Evolutionary conservation across 1,140 invertebrate species (phyloP).

Genomic region (Lordiphosa stackelbergi): DNA sequence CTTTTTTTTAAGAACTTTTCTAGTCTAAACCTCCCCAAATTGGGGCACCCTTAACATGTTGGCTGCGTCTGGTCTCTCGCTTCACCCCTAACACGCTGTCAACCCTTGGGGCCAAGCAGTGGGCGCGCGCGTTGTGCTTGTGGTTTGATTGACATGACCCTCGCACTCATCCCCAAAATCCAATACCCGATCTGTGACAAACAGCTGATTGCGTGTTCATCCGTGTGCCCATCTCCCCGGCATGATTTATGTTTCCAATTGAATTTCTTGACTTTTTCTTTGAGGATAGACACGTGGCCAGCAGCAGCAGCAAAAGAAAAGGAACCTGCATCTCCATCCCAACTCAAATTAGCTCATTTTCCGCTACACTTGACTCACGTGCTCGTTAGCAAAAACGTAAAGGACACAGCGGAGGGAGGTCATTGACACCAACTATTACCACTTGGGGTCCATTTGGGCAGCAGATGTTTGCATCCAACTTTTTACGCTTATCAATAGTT

Average conservation of each 20-base stretch:
- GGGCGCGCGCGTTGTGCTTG: slow-evolving; percentile 32
- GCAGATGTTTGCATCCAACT: slow-evolving; percentile 63
- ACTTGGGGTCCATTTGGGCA: slow-evolving; percentile 26
- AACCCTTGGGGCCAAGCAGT: slow-evolving; percentile 21
- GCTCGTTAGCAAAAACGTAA: slow-evolving; percentile 50
- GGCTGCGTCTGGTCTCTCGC: slow-evolving; percentile 1
- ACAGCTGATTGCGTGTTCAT: slow-evolving; percentile 70
- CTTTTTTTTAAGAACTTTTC: no score
- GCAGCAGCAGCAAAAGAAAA: slow-evolving; percentile 20
- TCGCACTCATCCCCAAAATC: slow-evolving; percentile 18
- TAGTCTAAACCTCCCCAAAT: no score
- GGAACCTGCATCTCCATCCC: slow-evolving; percentile 17
- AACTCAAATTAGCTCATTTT: slow-evolving; percentile 67
- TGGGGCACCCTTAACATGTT: background rate
- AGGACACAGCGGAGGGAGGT: slow-evolving; percentile 32
- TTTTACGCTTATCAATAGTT: slow-evolving; percentile 30
- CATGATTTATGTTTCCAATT: slow-evolving; percentile 69
- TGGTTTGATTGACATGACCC: slow-evolving; percentile 51
- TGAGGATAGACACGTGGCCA: slow-evolving; percentile 43
- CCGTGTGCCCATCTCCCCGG: slow-evolving; percentile 26
- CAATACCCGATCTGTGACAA: slow-evolving; percentile 47
- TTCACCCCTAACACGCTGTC: slow-evolving; percentile 8
- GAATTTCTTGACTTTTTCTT: slow-evolving; percentile 68
- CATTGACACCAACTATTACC: slow-evolving; percentile 46
- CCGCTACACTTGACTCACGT: slow-evolving; percentile 70